Percentiles rank a stretch among this genome's conserved stretches.
These are phyloP conservation scores for Ochotona curzoniae DNA, from an alignment of 2,113 vertebrate genomes.

Conservation along the genomic window DNA sequence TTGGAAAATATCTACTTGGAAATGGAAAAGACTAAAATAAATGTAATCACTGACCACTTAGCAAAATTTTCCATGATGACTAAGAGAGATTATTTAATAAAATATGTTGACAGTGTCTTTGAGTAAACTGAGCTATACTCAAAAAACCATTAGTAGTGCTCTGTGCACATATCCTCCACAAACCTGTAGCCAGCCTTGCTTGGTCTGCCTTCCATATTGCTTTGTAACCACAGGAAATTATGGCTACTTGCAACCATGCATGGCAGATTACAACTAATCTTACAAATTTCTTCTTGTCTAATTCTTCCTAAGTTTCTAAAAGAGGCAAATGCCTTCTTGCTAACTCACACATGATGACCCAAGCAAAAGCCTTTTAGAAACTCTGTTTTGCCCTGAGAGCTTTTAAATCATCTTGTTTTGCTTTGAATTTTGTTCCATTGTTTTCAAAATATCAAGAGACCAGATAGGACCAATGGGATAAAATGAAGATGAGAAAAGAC, in stretches of 20 bases:
- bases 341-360: slow-evolving; percentile 4
- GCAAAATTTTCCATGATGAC: slow-evolving; percentile 55
- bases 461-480: not conserved
- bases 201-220: not conserved
- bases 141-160: not conserved
- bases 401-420: not conserved
- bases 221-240: slow-evolving; percentile 10
- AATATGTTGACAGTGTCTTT: slow-evolving; percentile 62
- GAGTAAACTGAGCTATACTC: slow-evolving; percentile 39
- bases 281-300: slow-evolving; percentile 8
- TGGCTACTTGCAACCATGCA: not conserved
- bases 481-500: not conserved
- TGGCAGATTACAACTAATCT: not conserved
- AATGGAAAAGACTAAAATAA: slow-evolving; percentile 55
- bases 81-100: slow-evolving; percentile 63
- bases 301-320: not conserved
- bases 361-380: not conserved
- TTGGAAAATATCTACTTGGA: slow-evolving; percentile 64
- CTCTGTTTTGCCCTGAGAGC: not conserved
- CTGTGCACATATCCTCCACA: not conserved
- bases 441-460: slow-evolving; percentile 20
- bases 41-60: slow-evolving; percentile 64
- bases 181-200: not conserved
- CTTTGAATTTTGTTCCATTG: not conserved
- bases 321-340: not conserved